Percentiles rank a stretch among this genome's conserved stretches.
phyloP scores from a whole-genome alignment of 2,888 invertebrate species.

The Chrysodeixis includens region DNA sequence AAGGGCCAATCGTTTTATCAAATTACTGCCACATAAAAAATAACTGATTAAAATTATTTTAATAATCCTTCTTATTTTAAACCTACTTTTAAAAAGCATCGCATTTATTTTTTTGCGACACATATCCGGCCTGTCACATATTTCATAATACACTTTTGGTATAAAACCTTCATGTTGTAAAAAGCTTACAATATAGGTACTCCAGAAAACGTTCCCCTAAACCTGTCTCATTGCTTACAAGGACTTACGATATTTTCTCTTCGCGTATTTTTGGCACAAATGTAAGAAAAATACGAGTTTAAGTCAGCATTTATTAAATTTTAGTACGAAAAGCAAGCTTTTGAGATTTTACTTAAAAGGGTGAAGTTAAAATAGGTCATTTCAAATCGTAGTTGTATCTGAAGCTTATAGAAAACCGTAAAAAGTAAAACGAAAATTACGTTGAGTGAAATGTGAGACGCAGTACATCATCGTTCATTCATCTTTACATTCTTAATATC shows the following conservation, averaged over 20 bases:
- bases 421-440: too few species aligned
- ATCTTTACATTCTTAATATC: too few species aligned
- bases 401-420: too few species aligned
- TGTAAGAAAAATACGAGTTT: conserved; percentile 6
- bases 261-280: background rate
- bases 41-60: too few species aligned
- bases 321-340: background rate
- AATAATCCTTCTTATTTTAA: too few species aligned
- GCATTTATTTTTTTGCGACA: background rate
- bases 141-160: conserved; percentile 7
- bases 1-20: too few species aligned
- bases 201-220: conserved; percentile 10
- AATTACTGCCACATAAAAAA: too few species aligned
- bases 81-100: too few species aligned
- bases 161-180: conserved; percentile 12
- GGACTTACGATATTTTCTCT: background rate
- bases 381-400: too few species aligned
- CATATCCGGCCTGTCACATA: background rate
- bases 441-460: too few species aligned
- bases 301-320: conserved; percentile 1
- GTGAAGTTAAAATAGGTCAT: too few species aligned
- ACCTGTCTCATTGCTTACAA: conserved; percentile 8
- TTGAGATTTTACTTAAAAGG: background rate
- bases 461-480: too few species aligned
- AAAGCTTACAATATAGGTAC: conserved; percentile 8